These are phyloP conservation scores for Hydrophis major DNA, from an alignment of 2,797 vertebrate genomes.

Conservation along the genomic window DNA sequence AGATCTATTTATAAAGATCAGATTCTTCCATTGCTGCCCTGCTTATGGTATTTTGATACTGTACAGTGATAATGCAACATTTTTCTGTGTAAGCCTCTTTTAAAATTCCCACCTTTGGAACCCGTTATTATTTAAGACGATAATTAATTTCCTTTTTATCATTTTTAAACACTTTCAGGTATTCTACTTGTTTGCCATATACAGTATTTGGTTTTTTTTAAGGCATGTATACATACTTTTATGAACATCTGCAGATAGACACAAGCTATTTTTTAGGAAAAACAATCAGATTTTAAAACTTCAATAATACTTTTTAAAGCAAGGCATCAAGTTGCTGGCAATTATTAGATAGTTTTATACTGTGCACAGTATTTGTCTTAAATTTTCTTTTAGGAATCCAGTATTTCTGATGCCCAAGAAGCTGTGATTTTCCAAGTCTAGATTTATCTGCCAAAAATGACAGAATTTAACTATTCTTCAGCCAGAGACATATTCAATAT, in stretches of 20 bases:
- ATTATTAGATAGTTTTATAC: not conserved
- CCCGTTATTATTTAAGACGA: not conserved
- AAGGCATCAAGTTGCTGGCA: not conserved
- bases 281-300: not conserved
- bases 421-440: not conserved
- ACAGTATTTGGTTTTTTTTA: not conserved
- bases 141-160: not conserved
- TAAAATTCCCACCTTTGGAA: not conserved
- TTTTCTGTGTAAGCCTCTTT: not conserved
- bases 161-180: not conserved
- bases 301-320: not conserved
- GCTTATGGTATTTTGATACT: not conserved
- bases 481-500: not conserved
- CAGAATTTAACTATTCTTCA: not conserved
- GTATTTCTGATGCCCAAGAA: not conserved
- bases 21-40: not conserved
- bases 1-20: not conserved
- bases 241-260: not conserved
- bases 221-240: not conserved
- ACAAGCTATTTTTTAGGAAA: not conserved
- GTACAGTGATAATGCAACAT: not conserved
- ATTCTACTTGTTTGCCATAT: not conserved
- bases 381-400: not conserved
- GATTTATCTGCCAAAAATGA: not conserved
- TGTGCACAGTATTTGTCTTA: not conserved